Evolutionary conservation across 2,113 vertebrate genomes (phyloP), one percentile per base, ranked within the genome.

Genomic region (Erinaceus europaeus): DNA sequence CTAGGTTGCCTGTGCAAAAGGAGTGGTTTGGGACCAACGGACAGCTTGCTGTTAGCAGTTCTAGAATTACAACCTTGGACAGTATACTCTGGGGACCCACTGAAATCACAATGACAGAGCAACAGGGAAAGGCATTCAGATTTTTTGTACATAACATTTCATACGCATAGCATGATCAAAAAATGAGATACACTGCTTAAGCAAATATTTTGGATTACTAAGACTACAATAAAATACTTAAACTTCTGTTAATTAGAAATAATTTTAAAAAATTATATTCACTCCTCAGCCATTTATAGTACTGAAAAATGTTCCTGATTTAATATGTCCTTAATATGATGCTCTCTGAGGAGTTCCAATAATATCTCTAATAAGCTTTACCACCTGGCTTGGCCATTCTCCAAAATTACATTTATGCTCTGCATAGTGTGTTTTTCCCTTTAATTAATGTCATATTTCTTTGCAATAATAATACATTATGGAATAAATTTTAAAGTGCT

Each of bases 371-470:
- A n/a, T 67, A 75, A 87, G 36, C 23, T 8, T 40, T 8, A 48
- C 13, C 48, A 86, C 55, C 62, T 57, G 72, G 29, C 62, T 25
- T 32, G 71, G 29, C 20, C n/a, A 11, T 62, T 34, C 50, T 46
- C 9, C 42, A 62, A 88, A 91, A 83, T 72, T 46, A 65, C 20
- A 44, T 64, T 73, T 57, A 74, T 52, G 82, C 9, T 83, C 32
- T 34, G 84, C 59, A 86, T 40, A 55, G 42, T 38, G 4, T 62
- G 15, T 50, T 72, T 90, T 80, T 85, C 21, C 14, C 48, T 91
- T 90, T 82, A 74, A 90, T 90, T 78, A 90, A 62, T 18, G 34
- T 76, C 68, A 76, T 14, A 44, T 86, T 83, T 90, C 38, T 88
- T 77, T 77, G 20, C 20, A 83, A 64, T 42, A 91, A 57, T 32